These are phyloP conservation scores for Colinus virginianus DNA, from an alignment of 2,113 vertebrate species.

Conservation along the genomic window DNA sequence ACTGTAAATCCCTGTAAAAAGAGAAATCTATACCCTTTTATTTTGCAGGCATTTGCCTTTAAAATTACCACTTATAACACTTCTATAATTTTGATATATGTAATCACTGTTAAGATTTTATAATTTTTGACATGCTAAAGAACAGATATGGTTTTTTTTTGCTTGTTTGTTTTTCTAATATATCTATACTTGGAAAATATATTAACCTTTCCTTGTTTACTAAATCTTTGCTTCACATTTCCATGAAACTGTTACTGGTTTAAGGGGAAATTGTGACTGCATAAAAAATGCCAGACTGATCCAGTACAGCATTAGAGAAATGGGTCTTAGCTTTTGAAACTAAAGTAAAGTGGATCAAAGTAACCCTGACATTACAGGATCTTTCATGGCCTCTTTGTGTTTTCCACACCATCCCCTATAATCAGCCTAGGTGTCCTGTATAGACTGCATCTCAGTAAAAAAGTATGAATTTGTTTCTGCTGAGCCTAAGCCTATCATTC, in stretches of 20 bases:
- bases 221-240: constrained; percentile 13
- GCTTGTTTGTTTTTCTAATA: neutral
- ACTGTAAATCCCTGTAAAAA: constrained; percentile 85
- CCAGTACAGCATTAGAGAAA: constrained; percentile 18
- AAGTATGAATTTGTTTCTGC: neutral
- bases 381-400: constrained; percentile 40
- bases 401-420: constrained; percentile 35
- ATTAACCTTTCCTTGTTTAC: neutral
- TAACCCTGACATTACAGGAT: neutral
- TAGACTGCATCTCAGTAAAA: neutral
- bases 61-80: constrained; percentile 38
- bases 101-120: constrained; percentile 58
- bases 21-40: constrained; percentile 69
- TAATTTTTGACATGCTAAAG: constrained; percentile 50
- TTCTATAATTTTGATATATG: constrained; percentile 41
- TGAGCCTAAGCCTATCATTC: constrained; percentile 14
- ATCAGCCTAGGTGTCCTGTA: neutral
- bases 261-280: neutral
- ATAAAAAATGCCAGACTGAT: neutral
- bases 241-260: neutral
- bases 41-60: constrained; percentile 58
- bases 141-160: neutral
- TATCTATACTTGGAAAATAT: neutral
- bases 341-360: constrained; percentile 40
- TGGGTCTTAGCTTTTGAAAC: constrained; percentile 6